These are phyloP conservation scores for Tokudaia tokunoshimensis DNA, from an alignment of 2,797 vertebrate genomes.

Conservation along the genomic window DNA sequence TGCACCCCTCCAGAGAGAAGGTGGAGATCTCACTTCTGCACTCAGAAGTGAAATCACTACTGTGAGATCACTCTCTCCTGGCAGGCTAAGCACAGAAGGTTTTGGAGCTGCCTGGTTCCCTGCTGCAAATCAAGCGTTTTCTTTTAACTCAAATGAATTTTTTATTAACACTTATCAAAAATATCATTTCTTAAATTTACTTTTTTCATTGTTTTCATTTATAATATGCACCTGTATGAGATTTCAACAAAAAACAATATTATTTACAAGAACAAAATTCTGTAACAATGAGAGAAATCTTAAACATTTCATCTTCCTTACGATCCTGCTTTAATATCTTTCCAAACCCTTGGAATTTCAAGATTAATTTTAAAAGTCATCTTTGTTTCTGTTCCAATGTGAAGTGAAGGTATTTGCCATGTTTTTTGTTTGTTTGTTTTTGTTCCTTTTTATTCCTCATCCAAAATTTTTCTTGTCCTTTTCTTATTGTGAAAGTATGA, in stretches of 20 bases:
- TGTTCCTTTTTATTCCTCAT: neutral
- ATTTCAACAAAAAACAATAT: neutral
- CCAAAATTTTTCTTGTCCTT: neutral
- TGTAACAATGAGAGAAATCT: neutral
- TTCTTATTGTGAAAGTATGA: neutral
- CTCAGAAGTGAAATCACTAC: no score
- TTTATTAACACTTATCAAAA: conserved; percentile 42
- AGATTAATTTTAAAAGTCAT: neutral
- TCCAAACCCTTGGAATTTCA: neutral
- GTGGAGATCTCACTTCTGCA: no score
- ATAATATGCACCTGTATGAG: neutral
- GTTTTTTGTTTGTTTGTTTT: neutral
- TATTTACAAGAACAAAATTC: neutral
- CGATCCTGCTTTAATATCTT: conserved; percentile 17
- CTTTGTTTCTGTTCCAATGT: neutral
- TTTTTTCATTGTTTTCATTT: neutral
- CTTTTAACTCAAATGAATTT: neutral
- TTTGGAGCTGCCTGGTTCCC: no score
- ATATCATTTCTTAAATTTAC: neutral
- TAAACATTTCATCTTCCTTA: conserved; percentile 17
- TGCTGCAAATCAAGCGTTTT: neutral
- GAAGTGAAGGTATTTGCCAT: neutral
- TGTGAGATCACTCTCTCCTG: no score
- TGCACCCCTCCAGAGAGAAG: no score
- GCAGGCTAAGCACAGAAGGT: no score